A percentile compares a stretch with the other conserved stretches of the same genome.
phyloP scores from a whole-genome alignment of 2,888 invertebrate species.

The Caenorhabditis sp. region DNA sequence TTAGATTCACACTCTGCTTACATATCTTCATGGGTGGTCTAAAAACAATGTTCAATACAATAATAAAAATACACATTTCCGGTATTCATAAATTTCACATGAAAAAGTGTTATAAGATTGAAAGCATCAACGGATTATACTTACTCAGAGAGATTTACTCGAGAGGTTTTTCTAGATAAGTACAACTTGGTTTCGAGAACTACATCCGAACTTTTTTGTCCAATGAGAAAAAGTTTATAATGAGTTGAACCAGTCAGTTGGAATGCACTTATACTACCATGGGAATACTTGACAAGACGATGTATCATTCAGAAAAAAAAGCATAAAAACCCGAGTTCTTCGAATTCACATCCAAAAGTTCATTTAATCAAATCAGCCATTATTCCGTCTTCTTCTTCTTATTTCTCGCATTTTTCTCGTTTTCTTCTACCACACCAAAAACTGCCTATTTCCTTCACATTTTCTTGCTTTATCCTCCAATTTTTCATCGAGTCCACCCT shows the following conservation, averaged over 20 bases:
- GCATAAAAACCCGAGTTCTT: neutral
- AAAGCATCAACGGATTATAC: no score
- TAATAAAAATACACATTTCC: no score
- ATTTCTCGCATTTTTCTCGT: neutral
- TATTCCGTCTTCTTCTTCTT: neutral
- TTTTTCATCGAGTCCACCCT: constrained; percentile 19
- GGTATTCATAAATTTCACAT: no score
- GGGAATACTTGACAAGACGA: neutral
- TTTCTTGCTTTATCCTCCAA: constrained; percentile 7
- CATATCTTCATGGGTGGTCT: no score
- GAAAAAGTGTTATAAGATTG: no score
- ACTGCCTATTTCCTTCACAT: neutral
- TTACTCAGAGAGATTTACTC: no score
- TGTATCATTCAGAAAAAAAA: neutral
- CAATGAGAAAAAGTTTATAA: neutral
- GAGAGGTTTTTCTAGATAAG: no score
- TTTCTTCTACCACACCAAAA: neutral
- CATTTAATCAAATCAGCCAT: neutral
- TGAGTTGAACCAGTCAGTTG: neutral
- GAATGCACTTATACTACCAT: neutral
- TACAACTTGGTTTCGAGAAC: no score
- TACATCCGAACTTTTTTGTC: no score
- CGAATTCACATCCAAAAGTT: no score
- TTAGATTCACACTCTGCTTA: no score
- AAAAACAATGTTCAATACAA: no score